These are phyloP conservation scores for Panzeria rudis DNA, from an alignment of 2,888 invertebrate species.

Conservation along the genomic window DNA sequence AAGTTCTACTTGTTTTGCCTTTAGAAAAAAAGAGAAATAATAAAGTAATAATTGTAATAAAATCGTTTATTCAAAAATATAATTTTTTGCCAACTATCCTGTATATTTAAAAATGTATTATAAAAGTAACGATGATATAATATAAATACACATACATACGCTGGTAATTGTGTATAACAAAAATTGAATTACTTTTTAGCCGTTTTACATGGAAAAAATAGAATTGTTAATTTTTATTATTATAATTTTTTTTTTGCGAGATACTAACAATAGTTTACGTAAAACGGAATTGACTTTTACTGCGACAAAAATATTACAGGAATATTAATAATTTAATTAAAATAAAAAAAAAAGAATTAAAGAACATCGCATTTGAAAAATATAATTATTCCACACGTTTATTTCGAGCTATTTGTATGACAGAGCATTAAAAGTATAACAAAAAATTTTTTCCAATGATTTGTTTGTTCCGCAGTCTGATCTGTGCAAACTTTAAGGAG, in stretches of 20 bases:
- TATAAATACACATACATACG: background rate
- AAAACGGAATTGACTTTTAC: background rate
- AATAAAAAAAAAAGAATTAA: no score
- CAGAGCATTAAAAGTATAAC: background rate
- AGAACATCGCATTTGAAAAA: background rate
- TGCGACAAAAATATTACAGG: background rate
- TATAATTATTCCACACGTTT: background rate
- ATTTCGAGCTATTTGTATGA: background rate
- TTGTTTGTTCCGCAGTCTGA: no score
- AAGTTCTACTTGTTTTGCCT: conserved; percentile 49
- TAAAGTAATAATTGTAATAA: conserved; percentile 42
- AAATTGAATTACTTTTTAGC: conserved; percentile 2
- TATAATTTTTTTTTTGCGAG: background rate
- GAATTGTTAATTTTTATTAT: conserved; percentile 5
- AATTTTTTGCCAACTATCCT: conserved; percentile 2
- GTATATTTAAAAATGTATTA: background rate
- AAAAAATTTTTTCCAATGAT: background rate
- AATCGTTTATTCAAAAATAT: conserved; percentile 11
- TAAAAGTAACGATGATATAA: background rate
- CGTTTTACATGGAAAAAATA: background rate
- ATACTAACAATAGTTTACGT: background rate
- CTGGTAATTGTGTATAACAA: background rate
- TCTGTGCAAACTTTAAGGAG: no score
- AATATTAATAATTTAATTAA: conserved; percentile 33
- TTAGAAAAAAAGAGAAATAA: background rate